Evolutionary conservation across 2,113 vertebrate genomes (phyloP), one percentile per base, ranked within the genome.

Genomic region (Limnothrissa miodon): DNA sequence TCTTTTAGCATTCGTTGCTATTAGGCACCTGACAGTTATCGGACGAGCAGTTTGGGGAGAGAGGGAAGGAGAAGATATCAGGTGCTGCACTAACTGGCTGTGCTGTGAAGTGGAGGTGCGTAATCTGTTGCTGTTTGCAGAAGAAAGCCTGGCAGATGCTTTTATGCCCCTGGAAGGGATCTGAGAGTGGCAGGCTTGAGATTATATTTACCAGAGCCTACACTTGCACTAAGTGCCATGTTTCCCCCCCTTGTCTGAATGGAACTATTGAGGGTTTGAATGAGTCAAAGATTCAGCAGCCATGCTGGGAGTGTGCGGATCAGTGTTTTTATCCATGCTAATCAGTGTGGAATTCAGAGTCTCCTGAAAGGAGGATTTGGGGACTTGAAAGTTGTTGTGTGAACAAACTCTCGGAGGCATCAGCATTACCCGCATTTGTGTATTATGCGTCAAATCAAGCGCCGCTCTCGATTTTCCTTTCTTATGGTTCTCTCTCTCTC

Each of bases 291-390:
- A 85, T 80, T 85, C 74, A 17, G 4, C 78, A 1, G 74, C 70
- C 80, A 80, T 70, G 5, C 70, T 3, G 25, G 84, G n/a, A 82
- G 84, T 80, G 87, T 33, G 29, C 9, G 33, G 88, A 87, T 91
- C 89, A 88, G 85, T 87, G 85, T 89, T 92, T 36, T 90, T 84
- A 90, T 89, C 82, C 79, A 66, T 80, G 36, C 83, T 90, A 89
- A 91, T 89, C 89, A 88, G 88, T 29, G 5, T 78, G 82, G 88
- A 91, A 91, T 90, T 91, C 87, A 90, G 84, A 86, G 87, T 88
- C 88, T 90, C 87, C 85, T 89, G 87, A 89, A 89, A 92, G 89
- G 88, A 36, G 51, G 87, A 90, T 90, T 88, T 74, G 66, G 29
- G 81, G 79, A 88, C 70, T 80, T 86, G 83, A 86, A 90, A 89